phyloP scores from a whole-genome alignment of 2,113 vertebrate genomes.

The Triplophysa rosa region DNA sequence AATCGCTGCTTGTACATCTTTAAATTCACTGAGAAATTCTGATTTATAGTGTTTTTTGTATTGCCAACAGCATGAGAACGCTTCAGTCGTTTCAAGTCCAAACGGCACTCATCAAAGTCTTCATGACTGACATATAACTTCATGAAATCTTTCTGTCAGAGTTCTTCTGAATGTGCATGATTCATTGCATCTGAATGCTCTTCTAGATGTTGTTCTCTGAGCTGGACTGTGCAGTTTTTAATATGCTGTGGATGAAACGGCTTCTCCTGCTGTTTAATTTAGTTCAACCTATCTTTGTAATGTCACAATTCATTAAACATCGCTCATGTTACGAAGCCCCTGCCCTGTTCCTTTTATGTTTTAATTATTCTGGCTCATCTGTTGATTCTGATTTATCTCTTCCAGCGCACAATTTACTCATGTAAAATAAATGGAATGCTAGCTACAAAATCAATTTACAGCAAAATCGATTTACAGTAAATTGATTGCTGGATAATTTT shows the following conservation, averaged over 20 bases:
- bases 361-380: background rate
- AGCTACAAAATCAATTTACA: no score
- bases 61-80: no score
- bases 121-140: slow-evolving; percentile 1
- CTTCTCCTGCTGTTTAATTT: background rate
- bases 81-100: background rate
- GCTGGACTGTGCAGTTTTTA: background rate
- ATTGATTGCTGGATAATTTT: no score
- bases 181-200: slow-evolving; percentile 1
- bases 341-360: background rate
- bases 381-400: background rate
- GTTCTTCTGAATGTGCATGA: background rate
- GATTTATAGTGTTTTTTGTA: background rate
- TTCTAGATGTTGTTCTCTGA: background rate
- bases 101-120: background rate
- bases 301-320: slow-evolving; percentile 10
- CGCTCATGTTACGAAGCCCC: background rate
- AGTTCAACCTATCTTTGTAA: background rate
- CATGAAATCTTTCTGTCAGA: background rate
- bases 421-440: no score
- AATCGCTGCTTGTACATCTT: background rate
- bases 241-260: background rate
- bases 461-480: no score
- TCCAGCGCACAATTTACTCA: no score
- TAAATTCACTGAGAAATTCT: background rate